A percentile compares a stretch with the other conserved stretches of the same genome.
These are phyloP conservation scores for Mormyrus hasselquistii DNA, from an alignment of 2,797 vertebrate species.

Conservation along the genomic window DNA sequence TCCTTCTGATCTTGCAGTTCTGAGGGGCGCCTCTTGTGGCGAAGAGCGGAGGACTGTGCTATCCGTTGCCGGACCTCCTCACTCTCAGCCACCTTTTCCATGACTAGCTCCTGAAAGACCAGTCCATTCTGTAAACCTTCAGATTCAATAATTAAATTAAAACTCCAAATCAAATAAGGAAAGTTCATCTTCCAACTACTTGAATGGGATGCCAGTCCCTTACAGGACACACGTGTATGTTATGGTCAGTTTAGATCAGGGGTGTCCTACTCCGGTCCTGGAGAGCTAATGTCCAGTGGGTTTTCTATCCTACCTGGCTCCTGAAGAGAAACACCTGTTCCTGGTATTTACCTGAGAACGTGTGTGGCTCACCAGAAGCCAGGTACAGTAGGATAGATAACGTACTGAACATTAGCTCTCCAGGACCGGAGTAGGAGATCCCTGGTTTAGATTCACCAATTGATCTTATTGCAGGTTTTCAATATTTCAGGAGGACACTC, in stretches of 20 bases:
- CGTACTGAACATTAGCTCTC: background rate
- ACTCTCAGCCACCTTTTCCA: constrained; percentile 75
- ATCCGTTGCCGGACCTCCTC: constrained; percentile 66
- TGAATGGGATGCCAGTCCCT: background rate
- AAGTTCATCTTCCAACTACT: background rate
- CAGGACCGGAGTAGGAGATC: background rate
- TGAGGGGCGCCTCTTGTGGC: constrained; percentile 63
- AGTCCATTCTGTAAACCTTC: background rate
- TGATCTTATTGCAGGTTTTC: background rate
- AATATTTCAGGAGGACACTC: background rate
- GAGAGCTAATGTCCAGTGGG: background rate
- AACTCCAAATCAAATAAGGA: background rate
- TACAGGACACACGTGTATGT: background rate
- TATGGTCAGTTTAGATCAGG: background rate
- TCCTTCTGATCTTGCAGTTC: constrained; percentile 19
- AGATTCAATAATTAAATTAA: background rate
- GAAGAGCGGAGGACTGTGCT: constrained; percentile 57
- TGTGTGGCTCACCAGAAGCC: no score
- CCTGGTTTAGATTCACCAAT: background rate
- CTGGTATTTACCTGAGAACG: background rate
- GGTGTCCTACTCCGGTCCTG: background rate
- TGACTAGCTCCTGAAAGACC: constrained; percentile 65
- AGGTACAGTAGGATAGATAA: background rate
- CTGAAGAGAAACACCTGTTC: background rate
- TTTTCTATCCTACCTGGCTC: background rate